Percentiles rank a stretch among this genome's conserved stretches.
These are phyloP conservation scores for Dorcus parallelipipedus DNA, from an alignment of 2,888 invertebrate genomes.

Conservation along the genomic window DNA sequence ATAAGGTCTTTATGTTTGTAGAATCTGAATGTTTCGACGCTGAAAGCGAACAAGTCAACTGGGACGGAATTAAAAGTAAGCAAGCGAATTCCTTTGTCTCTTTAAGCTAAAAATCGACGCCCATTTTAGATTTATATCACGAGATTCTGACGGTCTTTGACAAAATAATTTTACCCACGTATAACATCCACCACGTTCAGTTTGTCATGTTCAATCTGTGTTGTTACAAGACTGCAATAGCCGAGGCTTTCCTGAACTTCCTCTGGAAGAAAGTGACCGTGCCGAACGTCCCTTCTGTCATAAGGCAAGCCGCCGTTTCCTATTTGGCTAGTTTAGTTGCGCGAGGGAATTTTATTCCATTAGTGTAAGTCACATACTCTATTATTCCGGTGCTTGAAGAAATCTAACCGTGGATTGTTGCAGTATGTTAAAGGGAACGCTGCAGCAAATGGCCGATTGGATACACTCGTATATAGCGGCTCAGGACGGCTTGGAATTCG, in stretches of 20 bases:
- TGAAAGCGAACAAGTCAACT: slow-evolving; percentile 49
- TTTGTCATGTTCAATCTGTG: slow-evolving; percentile 73
- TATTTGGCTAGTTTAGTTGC: slow-evolving; percentile 75
- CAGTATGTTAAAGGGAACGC: slow-evolving; percentile 61
- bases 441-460: slow-evolving; percentile 77
- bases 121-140: slow-evolving; percentile 50
- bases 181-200: slow-evolving; percentile 77
- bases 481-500: slow-evolving; percentile 57
- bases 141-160: slow-evolving; percentile 72
- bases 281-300: slow-evolving; percentile 60
- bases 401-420: neutral
- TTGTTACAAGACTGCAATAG: slow-evolving; percentile 59
- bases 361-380: slow-evolving; percentile 52
- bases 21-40: slow-evolving; percentile 56
- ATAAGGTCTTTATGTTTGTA: slow-evolving; percentile 68
- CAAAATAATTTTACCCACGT: slow-evolving; percentile 75
- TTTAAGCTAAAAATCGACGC: neutral
- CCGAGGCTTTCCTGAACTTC: slow-evolving; percentile 65
- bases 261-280: slow-evolving; percentile 72
- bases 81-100: neutral
- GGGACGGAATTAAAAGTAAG: slow-evolving; percentile 56
- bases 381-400: neutral
- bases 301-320: slow-evolving; percentile 66
- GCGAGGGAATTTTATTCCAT: slow-evolving; percentile 61
- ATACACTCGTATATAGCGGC: slow-evolving; percentile 77